phyloP scores from a whole-genome alignment of 2,797 vertebrate species.

The Mormyrus proboscirostris region DNA sequence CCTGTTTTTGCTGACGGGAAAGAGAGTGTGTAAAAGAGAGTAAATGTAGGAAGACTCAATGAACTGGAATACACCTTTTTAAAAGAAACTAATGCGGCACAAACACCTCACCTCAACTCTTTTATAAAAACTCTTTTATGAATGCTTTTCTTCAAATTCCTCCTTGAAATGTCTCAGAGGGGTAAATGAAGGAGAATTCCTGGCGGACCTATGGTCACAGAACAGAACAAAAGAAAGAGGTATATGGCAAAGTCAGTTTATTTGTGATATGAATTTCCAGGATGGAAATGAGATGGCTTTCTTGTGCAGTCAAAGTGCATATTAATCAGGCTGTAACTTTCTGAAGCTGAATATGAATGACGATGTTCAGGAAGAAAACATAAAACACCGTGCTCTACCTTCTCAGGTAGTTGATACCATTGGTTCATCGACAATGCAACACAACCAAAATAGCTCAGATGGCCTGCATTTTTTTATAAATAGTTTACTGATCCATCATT shows the following conservation, averaged over 20 bases:
- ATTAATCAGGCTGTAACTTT: neutral
- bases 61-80: neutral
- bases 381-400: neutral
- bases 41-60: slow-evolving; percentile 2
- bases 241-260: neutral
- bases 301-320: neutral
- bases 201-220: neutral
- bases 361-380: neutral
- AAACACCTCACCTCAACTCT: neutral
- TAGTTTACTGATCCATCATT: neutral
- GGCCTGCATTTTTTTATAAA: neutral
- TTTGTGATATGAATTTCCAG: neutral
- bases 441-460: neutral
- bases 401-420: neutral
- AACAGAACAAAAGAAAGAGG: neutral
- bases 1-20: neutral
- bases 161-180: slow-evolving; percentile 7
- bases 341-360: neutral
- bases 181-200: slow-evolving; percentile 8
- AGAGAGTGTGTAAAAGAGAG: neutral
- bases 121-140: neutral
- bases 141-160: neutral
- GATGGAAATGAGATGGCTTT: neutral
- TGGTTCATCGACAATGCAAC: neutral
- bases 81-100: neutral